Conservation (phyloP, 1,140 invertebrate species). For the Hermetia illucens region DNA sequence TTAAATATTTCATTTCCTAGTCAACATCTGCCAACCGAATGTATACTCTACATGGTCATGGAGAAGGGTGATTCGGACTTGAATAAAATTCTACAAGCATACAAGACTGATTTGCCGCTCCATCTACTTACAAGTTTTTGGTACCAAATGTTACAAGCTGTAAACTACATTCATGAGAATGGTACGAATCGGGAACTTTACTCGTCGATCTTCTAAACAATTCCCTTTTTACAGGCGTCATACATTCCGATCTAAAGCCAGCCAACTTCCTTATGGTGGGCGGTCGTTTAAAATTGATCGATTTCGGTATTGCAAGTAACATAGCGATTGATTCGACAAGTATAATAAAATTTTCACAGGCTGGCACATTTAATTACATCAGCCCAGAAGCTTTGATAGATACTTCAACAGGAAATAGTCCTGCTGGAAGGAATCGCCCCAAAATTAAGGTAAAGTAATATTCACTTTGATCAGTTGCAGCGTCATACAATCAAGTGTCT, state of each 20-base stretch:
- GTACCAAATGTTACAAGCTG: conserved; percentile 85
- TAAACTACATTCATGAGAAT: conserved; percentile 78
- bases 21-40: conserved; percentile 41
- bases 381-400: conserved; percentile 81
- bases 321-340: conserved; percentile 81
- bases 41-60: conserved; percentile 72
- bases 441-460: conserved; percentile 19
- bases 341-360: conserved; percentile 63
- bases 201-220: too few relatives aligned
- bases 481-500: too few relatives aligned
- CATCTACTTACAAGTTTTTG: conserved; percentile 79
- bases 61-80: conserved; percentile 89
- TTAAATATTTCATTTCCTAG: conserved; percentile 11
- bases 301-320: conserved; percentile 94
- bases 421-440: conserved; percentile 23
- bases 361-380: conserved; percentile 91
- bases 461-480: too few relatives aligned
- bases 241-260: conserved; percentile 94
- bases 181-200: conserved; percentile 23
- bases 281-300: conserved; percentile 85
- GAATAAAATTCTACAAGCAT: conserved; percentile 53
- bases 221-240: conserved; percentile 53
- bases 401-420: conserved; percentile 31
- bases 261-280: conserved; percentile 88
- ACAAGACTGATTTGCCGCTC: conserved; percentile 41